phyloP scores from a whole-genome alignment of 2,888 invertebrate species.

The Apodemia zela region DNA sequence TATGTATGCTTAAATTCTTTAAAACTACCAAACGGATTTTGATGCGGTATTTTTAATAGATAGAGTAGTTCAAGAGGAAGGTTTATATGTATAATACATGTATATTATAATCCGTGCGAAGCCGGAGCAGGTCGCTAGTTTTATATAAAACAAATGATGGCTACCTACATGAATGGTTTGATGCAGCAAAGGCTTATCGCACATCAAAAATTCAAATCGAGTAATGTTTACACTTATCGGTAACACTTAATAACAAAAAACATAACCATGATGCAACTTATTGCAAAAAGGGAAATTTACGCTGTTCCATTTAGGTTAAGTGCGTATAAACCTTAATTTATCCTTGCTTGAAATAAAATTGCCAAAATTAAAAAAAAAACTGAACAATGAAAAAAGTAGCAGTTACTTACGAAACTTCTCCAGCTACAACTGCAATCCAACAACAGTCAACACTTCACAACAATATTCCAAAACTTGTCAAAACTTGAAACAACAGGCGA shows the following conservation, averaged over 20 bases:
- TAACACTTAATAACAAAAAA: not conserved
- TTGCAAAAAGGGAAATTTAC: conserved; percentile 32
- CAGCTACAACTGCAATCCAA: conserved; percentile 60
- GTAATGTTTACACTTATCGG: not conserved
- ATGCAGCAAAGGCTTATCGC: no score
- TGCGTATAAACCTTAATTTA: not conserved
- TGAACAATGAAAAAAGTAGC: no score
- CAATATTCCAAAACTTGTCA: conserved; percentile 59
- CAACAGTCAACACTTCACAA: conserved; percentile 54
- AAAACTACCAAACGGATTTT: no score
- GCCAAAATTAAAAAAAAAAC: not conserved
- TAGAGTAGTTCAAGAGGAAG: no score
- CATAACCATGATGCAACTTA: conserved; percentile 29
- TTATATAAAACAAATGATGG: no score
- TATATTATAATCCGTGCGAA: no score
- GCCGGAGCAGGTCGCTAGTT: no score
- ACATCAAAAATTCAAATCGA: no score
- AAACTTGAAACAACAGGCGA: conserved; percentile 63
- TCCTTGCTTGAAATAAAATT: not conserved
- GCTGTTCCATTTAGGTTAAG: not conserved
- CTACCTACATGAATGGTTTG: no score
- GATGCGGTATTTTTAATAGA: no score
- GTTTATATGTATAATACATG: no score
- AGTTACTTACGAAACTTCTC: conserved; percentile 58
- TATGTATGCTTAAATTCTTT: no score